phyloP scores from a whole-genome alignment of 23 tunicate species.

The Diplosoma virens region DNA sequence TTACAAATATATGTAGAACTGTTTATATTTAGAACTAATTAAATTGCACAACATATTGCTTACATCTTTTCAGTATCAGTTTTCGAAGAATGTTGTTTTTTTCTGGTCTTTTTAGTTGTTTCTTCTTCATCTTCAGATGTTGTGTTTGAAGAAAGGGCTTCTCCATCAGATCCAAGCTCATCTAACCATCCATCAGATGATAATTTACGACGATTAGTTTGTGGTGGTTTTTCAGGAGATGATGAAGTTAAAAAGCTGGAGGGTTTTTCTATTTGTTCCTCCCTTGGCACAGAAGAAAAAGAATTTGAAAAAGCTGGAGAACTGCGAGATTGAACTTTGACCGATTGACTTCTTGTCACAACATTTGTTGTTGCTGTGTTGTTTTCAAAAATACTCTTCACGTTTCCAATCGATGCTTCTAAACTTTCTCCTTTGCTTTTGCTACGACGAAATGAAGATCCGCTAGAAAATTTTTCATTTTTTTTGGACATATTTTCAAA shows the following conservation, averaged over 20 bases:
- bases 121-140: slow-evolving; percentile 21
- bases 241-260: too few species aligned
- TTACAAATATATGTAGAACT: too few species aligned
- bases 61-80: too few species aligned
- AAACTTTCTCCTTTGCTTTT: background rate
- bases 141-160: background rate
- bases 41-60: too few species aligned
- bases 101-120: too few species aligned
- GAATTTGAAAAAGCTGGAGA: too few species aligned
- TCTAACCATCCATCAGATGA: slow-evolving; percentile 8
- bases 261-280: too few species aligned
- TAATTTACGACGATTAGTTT: too few species aligned
- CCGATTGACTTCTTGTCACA: background rate
- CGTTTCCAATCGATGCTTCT: background rate
- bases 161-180: slow-evolving; percentile 5
- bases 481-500: slow-evolving; percentile 55
- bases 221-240: too few species aligned
- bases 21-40: too few species aligned
- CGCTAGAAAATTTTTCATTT: background rate
- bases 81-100: too few species aligned
- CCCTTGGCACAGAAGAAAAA: too few species aligned
- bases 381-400: slow-evolving; percentile 27
- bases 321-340: background rate
- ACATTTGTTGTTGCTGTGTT: background rate
- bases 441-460: background rate